Evolutionary conservation across 2,113 vertebrate genomes (phyloP).

Genomic region (Rhadina sibilatrix): DNA sequence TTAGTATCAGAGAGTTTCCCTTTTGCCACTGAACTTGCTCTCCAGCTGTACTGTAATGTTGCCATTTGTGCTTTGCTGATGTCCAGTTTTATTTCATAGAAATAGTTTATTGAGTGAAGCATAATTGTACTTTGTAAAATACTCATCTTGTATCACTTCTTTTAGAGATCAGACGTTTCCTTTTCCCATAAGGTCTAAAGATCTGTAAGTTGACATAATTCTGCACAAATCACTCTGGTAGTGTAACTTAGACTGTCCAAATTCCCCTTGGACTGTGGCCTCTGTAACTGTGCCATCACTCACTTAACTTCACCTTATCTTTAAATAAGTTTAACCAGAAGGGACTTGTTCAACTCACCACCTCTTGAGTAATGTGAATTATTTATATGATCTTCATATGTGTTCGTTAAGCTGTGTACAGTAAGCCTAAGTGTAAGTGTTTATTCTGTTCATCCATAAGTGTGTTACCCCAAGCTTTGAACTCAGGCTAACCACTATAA

Average conservation of each 20-base stretch:
- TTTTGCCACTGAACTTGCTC: not conserved
- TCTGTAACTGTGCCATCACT: slow-evolving; percentile 79
- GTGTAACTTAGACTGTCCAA: slow-evolving; percentile 81
- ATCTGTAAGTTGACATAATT: slow-evolving; percentile 80
- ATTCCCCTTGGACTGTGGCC: slow-evolving; percentile 84
- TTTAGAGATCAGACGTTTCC: slow-evolving; percentile 78
- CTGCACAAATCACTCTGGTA: slow-evolving; percentile 77
- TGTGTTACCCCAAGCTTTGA: slow-evolving; percentile 53
- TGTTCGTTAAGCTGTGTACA: slow-evolving; percentile 78
- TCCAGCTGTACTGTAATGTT: not conserved
- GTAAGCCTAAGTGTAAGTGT: slow-evolving; percentile 75
- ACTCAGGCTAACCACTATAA: slow-evolving; percentile 40
- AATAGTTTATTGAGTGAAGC: slow-evolving; percentile 52
- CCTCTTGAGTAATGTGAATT: slow-evolving; percentile 89
- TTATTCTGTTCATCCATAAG: slow-evolving; percentile 64
- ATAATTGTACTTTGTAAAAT: slow-evolving; percentile 69
- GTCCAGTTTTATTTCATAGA: slow-evolving; percentile 47
- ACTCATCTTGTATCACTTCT: slow-evolving; percentile 74
- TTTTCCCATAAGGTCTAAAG: slow-evolving; percentile 78
- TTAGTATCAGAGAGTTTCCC: not conserved
- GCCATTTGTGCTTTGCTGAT: slow-evolving; percentile 6
- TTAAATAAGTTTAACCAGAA: slow-evolving; percentile 90
- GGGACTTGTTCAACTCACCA: slow-evolving; percentile 86
- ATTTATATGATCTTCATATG: slow-evolving; percentile 89
- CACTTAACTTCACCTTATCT: slow-evolving; percentile 85